A percentile compares a stretch with the other conserved stretches of the same genome.
phyloP scores from a whole-genome alignment of 2,113 vertebrate species.

The Rhabdornis inornatus region DNA sequence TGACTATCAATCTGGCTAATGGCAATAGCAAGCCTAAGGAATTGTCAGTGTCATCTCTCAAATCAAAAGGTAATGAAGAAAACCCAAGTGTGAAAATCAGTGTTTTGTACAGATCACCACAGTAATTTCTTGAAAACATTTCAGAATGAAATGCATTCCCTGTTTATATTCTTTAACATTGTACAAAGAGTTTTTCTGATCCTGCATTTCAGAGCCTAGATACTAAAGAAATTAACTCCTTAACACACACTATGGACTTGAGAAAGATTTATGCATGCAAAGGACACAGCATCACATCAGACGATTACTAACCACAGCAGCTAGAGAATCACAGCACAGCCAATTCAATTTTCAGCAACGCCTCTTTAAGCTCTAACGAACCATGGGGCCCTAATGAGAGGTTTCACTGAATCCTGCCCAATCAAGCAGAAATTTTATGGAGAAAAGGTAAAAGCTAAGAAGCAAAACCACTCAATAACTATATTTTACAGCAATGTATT shows the following conservation, averaged over 20 bases:
- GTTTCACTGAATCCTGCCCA: constrained; percentile 68
- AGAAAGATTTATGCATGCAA: not conserved
- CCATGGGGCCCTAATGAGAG: constrained; percentile 71
- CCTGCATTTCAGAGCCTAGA: not conserved
- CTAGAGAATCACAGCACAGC: constrained; percentile 44
- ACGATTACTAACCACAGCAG: constrained; percentile 10
- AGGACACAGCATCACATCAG: constrained; percentile 11
- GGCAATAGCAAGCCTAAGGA: not conserved
- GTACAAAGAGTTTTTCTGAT: not conserved
- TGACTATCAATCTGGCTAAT: not conserved
- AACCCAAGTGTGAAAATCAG: not conserved
- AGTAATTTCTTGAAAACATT: not conserved
- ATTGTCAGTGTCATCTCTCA: not conserved
- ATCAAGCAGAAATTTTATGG: constrained; percentile 60
- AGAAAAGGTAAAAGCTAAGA: constrained; percentile 59
- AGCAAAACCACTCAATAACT: constrained; percentile 25
- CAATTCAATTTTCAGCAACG: constrained; percentile 71
- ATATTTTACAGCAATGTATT: constrained; percentile 26
- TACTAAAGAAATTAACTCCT: constrained; percentile 24
- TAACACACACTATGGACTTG: not conserved
- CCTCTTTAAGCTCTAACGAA: constrained; percentile 74
- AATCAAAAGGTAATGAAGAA: not conserved
- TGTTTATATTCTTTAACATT: not conserved
- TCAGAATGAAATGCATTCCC: not conserved
- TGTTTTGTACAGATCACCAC: not conserved